These are phyloP conservation scores for Cotesia congregata DNA, from an alignment of 2,888 invertebrate species.

Conservation along the genomic window DNA sequence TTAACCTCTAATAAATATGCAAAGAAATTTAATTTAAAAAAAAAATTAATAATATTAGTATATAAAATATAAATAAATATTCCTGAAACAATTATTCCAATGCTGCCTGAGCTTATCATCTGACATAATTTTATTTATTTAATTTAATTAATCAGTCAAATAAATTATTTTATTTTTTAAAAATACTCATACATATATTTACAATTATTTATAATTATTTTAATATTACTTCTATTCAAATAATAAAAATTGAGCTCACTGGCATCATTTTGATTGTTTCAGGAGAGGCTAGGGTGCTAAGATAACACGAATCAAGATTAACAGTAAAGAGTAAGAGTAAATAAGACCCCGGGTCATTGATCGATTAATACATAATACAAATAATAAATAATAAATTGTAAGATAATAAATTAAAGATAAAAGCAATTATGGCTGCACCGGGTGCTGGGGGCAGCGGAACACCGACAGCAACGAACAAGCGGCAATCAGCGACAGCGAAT, in stretches of 20 bases:
- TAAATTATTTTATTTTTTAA: background rate
- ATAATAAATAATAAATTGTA: conserved; percentile 18
- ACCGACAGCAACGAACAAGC: conserved; percentile 69
- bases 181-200: conserved; percentile 17
- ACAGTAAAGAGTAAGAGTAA: background rate
- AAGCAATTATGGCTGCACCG: background rate
- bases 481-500: conserved; percentile 66
- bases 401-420: background rate
- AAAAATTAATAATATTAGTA: background rate
- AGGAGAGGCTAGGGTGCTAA: conserved; percentile 70
- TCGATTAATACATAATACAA: background rate
- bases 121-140: conserved; percentile 53
- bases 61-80: background rate
- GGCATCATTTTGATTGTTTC: conserved; percentile 73
- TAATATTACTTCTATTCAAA: conserved; percentile 36
- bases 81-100: conserved; percentile 70
- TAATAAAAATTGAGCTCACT: conserved; percentile 61
- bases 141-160: conserved; percentile 34
- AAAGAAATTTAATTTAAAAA: background rate
- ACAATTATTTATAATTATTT: conserved; percentile 1
- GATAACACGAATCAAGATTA: conserved; percentile 29
- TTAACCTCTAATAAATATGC: background rate
- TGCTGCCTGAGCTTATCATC: conserved; percentile 67
- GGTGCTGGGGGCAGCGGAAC: conserved; percentile 55
- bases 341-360: background rate